Conservation (phyloP, 2,888 invertebrate genomes). For the Perithous albicinctus region DNA sequence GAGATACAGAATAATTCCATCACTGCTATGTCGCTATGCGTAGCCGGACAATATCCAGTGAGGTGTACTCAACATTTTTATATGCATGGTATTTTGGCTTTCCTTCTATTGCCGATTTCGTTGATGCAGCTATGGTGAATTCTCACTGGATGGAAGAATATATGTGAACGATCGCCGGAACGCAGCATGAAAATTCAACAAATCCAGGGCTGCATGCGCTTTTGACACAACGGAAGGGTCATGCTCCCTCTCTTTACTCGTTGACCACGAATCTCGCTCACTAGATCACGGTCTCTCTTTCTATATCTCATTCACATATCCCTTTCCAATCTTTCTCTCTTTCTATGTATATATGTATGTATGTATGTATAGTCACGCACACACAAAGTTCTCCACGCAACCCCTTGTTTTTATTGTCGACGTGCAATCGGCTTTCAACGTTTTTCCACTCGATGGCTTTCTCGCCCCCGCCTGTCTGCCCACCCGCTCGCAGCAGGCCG, state of each 20-base stretch:
- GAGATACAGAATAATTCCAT: background rate
- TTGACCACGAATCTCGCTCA: slow-evolving; percentile 29
- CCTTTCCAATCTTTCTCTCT: slow-evolving; percentile 44
- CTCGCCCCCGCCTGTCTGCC: slow-evolving; percentile 32
- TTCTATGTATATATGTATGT: slow-evolving; percentile 3
- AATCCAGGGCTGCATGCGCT: slow-evolving; percentile 12
- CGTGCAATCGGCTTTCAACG: slow-evolving; percentile 60
- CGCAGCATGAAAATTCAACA: slow-evolving; percentile 34
- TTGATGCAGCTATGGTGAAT: slow-evolving; percentile 4
- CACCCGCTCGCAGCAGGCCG: slow-evolving; percentile 11
- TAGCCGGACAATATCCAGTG: background rate
- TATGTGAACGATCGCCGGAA: background rate
- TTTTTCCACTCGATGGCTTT: slow-evolving; percentile 38
- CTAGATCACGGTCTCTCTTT: slow-evolving; percentile 29
- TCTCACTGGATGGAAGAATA: slow-evolving; percentile 2
- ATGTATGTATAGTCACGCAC: background rate
- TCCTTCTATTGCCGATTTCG: background rate
- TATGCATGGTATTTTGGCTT: background rate
- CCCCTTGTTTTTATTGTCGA: slow-evolving; percentile 57
- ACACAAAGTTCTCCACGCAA: slow-evolving; percentile 14
- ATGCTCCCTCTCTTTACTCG: background rate
- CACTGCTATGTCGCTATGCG: slow-evolving; percentile 5
- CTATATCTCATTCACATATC: background rate
- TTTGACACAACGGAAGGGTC: background rate
- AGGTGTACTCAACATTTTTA: background rate